These are phyloP conservation scores for Muscidifurax raptorellus DNA, from an alignment of 1,140 invertebrate species.

Conservation along the genomic window DNA sequence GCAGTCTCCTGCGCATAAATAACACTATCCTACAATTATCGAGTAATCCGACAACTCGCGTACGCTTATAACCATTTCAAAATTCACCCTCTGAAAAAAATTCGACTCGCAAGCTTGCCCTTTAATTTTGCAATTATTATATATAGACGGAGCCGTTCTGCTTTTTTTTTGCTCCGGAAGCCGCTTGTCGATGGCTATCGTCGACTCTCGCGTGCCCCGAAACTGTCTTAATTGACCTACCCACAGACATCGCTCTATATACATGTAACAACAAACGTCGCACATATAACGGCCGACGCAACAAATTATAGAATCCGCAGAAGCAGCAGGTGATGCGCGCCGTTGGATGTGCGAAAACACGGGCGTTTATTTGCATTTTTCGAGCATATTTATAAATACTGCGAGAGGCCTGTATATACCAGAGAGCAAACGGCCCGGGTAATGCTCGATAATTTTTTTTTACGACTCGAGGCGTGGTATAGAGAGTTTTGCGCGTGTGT, in stretches of 20 bases:
- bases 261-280: slow-evolving; percentile 17
- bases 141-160: background rate
- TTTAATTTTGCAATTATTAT: slow-evolving; percentile 38
- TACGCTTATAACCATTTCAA: background rate
- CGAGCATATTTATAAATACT: background rate
- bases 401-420: no score
- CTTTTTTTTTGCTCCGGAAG: background rate
- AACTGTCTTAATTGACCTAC: slow-evolving; percentile 15
- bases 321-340: slow-evolving; percentile 14
- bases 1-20: background rate
- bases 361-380: slow-evolving; percentile 34
- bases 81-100: background rate
- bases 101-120: slow-evolving; percentile 13
- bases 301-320: slow-evolving; percentile 56
- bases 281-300: slow-evolving; percentile 48
- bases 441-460: slow-evolving; percentile 2
- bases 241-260: background rate
- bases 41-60: background rate
- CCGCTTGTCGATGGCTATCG: slow-evolving; percentile 40
- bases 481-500: background rate
- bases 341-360: slow-evolving; percentile 14
- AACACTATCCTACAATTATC: background rate
- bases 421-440: background rate
- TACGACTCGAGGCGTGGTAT: background rate
- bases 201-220: slow-evolving; percentile 22